Percentiles rank a stretch among this genome's conserved stretches.
Conservation (phyloP, 2,888 invertebrate species). For the Strigamia transsilvanica region DNA sequence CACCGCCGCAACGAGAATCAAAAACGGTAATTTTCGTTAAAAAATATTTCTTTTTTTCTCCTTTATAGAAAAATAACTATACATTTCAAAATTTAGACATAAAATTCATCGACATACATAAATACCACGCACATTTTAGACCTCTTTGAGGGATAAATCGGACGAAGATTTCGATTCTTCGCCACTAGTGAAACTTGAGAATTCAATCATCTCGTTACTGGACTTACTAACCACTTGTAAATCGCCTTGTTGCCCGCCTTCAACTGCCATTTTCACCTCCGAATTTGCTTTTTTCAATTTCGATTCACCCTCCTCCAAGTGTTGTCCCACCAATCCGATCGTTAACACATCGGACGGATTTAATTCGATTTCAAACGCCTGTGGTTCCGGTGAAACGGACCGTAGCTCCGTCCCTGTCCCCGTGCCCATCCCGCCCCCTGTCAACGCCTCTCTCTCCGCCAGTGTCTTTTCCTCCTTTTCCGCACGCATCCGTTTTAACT, state of each 20-base stretch:
- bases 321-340: background rate
- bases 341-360: background rate
- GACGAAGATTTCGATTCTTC: conserved; percentile 27
- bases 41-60: too few species aligned
- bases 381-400: background rate
- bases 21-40: too few species aligned
- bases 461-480: background rate
- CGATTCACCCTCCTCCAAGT: background rate
- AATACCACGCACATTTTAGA: background rate
- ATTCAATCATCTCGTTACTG: background rate
- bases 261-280: background rate
- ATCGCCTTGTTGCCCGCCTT: background rate
- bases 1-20: too few species aligned
- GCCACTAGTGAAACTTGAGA: background rate
- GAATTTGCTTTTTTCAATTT: background rate
- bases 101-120: background rate
- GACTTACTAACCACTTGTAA: background rate
- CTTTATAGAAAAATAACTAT: too few species aligned
- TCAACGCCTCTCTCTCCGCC: too few species aligned
- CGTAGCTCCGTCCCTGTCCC: too few species aligned
- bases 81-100: background rate
- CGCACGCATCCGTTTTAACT: background rate
- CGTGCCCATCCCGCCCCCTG: too few species aligned
- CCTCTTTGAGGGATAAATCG: conserved; percentile 10
- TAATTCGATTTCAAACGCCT: conserved; percentile 10